phyloP scores from a whole-genome alignment of 2,797 vertebrate genomes.

The Platyrinchus mystaceus region DNA sequence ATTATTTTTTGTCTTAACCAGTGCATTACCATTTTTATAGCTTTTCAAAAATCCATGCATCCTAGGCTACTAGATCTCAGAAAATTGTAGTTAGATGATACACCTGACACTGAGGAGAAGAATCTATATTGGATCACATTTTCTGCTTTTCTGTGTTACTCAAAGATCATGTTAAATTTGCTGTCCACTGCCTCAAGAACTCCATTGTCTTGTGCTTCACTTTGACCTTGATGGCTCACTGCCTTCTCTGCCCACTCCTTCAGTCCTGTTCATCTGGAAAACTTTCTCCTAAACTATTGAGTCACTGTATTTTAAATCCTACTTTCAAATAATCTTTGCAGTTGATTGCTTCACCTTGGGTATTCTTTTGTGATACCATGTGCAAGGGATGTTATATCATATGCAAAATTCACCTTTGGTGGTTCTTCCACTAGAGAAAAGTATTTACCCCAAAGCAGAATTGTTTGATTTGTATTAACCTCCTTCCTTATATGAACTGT shows the following conservation, averaged over 20 bases:
- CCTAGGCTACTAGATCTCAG: neutral
- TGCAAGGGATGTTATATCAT: neutral
- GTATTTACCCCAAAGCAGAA: neutral
- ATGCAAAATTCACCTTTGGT: neutral
- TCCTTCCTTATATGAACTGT: neutral
- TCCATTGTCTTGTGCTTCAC: neutral
- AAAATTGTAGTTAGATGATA: neutral
- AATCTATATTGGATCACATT: neutral
- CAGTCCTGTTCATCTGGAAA: neutral
- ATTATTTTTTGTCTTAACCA: neutral
- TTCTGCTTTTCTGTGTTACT: neutral
- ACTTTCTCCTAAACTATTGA: neutral
- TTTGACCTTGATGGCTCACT: neutral
- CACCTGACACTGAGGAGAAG: neutral
- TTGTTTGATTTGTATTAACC: neutral
- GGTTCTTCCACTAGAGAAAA: neutral
- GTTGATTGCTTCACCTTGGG: neutral
- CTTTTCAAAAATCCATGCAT: neutral
- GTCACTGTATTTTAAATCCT: neutral
- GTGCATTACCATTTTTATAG: neutral
- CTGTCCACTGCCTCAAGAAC: neutral
- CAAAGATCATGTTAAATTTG: constrained; percentile 10
- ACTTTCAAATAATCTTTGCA: neutral
- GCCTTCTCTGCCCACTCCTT: neutral
- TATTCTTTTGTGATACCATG: neutral